phyloP scores from a whole-genome alignment of 2,888 invertebrate genomes.

The Synanthedon myopaeformis region DNA sequence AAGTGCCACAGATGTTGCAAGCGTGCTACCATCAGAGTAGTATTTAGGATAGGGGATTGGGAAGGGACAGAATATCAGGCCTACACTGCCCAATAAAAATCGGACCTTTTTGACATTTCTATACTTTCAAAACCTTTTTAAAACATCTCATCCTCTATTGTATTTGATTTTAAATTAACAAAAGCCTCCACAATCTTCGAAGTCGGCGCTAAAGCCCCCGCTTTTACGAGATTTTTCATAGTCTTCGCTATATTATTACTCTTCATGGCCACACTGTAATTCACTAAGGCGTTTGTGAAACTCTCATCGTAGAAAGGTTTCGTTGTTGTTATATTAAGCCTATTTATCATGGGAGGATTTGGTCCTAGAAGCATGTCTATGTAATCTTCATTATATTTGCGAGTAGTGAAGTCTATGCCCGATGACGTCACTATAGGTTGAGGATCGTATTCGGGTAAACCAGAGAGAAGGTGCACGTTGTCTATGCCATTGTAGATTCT shows the following conservation, averaged over 20 bases:
- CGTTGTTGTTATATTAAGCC: slow-evolving; percentile 25
- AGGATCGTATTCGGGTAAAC: slow-evolving; percentile 29
- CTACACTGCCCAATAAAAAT: no score
- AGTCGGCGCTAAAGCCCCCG: slow-evolving; percentile 30
- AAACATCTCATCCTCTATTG: background rate
- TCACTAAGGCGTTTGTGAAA: slow-evolving; percentile 30
- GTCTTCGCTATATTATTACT: slow-evolving; percentile 34
- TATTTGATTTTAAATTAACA: slow-evolving; percentile 28
- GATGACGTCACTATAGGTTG: slow-evolving; percentile 23
- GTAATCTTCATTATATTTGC: slow-evolving; percentile 29
- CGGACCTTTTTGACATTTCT: no score
- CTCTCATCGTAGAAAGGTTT: slow-evolving; percentile 28
- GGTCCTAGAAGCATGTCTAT: slow-evolving; percentile 39
- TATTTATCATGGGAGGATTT: slow-evolving; percentile 35
- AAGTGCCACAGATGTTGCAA: no score
- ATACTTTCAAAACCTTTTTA: no score
- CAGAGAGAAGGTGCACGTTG: slow-evolving; percentile 24
- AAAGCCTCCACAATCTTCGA: slow-evolving; percentile 29
- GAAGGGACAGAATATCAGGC: no score
- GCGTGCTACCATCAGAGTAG: no score
- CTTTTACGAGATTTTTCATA: slow-evolving; percentile 29
- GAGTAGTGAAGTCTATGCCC: slow-evolving; percentile 48
- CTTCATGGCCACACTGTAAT: slow-evolving; percentile 26
- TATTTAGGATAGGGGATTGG: no score
- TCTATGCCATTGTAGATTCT: slow-evolving; percentile 26